Evolutionary conservation across 2,888 invertebrate species (phyloP), one percentile per base, ranked within the genome.

Genomic region (Scaptomyza tumidula): DNA sequence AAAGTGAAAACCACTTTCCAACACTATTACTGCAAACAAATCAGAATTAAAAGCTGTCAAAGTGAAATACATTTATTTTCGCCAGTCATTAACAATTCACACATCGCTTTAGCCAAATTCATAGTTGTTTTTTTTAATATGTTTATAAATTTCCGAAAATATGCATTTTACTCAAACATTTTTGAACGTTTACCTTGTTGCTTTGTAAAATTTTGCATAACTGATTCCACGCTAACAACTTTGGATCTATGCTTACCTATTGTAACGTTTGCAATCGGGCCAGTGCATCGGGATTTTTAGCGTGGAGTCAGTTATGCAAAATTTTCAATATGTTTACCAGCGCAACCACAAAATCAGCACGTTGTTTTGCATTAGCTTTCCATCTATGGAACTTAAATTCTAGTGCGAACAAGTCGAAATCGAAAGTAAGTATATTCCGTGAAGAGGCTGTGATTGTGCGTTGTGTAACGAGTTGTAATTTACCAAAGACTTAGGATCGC

Each of bases 231-330:
- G 41, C 16, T 16, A 41, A 5, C 16, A 41, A 41, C 41, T 41
- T 41, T 4, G 5, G 16, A 41, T 41, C 1, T 41, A 39, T 39
- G 39, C 39, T 39, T 39, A 39, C 39, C 39, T 16, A 39, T 39
- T 39, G 39, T 39, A 39, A 39, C n/a, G 7, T n/a, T 39, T 39
- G 39, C 39, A 39, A 39, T 39, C 39, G 41, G 41, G 41, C 16
- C 41, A 41, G 16, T 41, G 16, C 41, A 41, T 41, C 41, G 16
- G 14, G 41, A 41, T 41, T 16, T 4, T 16, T 41, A 41, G 41
- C 16, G 41, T 41, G 41, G 41, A 9, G 41, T 16, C 41, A 41
- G 41, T 5, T 41, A 41, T 16, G 41, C 41, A 16, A 3, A 41
- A 16, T 41, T 41, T 41, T 41, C 3, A 41, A 16, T 10, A 39